Conservation (phyloP, 1,140 invertebrate genomes). For the Ladona fulva region DNA sequence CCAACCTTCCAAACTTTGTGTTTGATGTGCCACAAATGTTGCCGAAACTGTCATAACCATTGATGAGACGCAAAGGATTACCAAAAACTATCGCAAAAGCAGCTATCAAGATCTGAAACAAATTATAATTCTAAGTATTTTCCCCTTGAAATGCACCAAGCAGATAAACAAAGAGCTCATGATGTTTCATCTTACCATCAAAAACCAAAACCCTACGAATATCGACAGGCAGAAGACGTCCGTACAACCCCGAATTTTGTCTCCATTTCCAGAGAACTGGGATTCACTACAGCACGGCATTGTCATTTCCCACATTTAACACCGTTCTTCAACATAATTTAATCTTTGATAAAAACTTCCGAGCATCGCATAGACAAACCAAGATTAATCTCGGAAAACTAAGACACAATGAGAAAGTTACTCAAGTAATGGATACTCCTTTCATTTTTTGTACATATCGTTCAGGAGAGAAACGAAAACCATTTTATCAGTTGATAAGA, state of each 20-base stretch:
- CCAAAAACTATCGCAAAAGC: conserved; percentile 83
- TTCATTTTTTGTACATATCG: background rate
- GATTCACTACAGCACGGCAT: conserved; percentile 16
- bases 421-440: background rate
- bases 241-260: conserved; percentile 47
- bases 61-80: conserved; percentile 74
- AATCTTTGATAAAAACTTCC: too few relatives aligned
- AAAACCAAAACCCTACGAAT: conserved; percentile 75
- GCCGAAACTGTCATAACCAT: conserved; percentile 93
- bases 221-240: conserved; percentile 76
- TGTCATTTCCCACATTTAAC: background rate
- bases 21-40: conserved; percentile 83
- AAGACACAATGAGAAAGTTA: background rate
- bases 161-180: conserved; percentile 26
- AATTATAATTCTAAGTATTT: conserved; percentile 12
- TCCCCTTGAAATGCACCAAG: conserved; percentile 23
- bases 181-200: conserved; percentile 60
- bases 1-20: conserved; percentile 58
- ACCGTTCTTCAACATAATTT: too few relatives aligned
- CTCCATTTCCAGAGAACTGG: background rate
- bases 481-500: background rate
- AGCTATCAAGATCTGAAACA: conserved; percentile 65
- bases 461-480: background rate
- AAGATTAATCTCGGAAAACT: too few relatives aligned
- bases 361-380: too few relatives aligned